phyloP scores from a whole-genome alignment of 2,113 vertebrate genomes.

The Amblyopsis rosae region DNA sequence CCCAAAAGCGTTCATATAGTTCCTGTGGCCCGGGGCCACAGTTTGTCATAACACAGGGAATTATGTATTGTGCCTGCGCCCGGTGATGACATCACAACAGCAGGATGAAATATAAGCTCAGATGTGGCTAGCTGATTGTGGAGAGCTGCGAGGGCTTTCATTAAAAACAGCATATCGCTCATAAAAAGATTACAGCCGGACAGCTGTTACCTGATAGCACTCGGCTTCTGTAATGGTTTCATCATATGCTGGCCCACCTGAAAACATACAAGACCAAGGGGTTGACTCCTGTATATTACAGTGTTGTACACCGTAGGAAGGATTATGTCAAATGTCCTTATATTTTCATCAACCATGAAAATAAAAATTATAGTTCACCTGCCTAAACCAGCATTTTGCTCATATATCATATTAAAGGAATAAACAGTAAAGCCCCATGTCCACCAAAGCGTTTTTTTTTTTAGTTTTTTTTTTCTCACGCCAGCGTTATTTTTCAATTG shows the following conservation, averaged over 20 bases:
- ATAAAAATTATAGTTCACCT: too few relatives aligned
- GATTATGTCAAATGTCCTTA: too few relatives aligned
- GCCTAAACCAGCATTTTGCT: too few relatives aligned
- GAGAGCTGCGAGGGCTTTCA: slow-evolving; percentile 81
- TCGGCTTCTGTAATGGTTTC: slow-evolving; percentile 71
- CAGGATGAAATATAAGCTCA: slow-evolving; percentile 82
- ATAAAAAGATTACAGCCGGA: slow-evolving; percentile 83
- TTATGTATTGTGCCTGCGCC: slow-evolving; percentile 80
- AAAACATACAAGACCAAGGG: slow-evolving; percentile 41
- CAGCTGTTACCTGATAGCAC: slow-evolving; percentile 74
- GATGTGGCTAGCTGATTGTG: slow-evolving; percentile 80
- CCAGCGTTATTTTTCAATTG: too few relatives aligned
- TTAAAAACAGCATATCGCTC: slow-evolving; percentile 83
- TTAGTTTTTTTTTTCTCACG: too few relatives aligned
- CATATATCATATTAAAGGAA: too few relatives aligned
- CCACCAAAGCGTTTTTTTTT: too few relatives aligned
- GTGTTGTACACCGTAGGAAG: neutral
- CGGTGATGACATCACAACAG: slow-evolving; percentile 81
- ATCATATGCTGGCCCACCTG: slow-evolving; percentile 67
- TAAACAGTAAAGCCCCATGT: too few relatives aligned
- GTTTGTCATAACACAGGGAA: slow-evolving; percentile 82
- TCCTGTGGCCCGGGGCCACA: slow-evolving; percentile 64
- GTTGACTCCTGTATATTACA: neutral
- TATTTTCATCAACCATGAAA: too few relatives aligned
- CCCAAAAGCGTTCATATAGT: slow-evolving; percentile 75